Conservation (phyloP, 2,797 vertebrate genomes). For the Siniperca scherzeri region DNA sequence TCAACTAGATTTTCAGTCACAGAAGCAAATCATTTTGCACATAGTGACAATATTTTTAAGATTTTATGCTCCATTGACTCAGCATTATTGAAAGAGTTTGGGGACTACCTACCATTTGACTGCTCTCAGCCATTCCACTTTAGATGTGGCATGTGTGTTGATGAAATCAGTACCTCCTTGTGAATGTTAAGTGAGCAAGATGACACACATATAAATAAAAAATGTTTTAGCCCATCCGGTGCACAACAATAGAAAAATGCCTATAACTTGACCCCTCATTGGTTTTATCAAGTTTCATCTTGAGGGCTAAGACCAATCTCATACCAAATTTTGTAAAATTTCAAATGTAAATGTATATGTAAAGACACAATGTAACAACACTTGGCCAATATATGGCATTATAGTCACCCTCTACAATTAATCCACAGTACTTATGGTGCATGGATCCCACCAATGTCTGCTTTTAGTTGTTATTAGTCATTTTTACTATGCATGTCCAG, state of each 20-base stretch:
- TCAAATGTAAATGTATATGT: background rate
- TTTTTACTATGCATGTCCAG: background rate
- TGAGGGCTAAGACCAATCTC: slow-evolving; percentile 1
- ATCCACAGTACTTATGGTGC: background rate
- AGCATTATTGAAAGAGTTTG: background rate
- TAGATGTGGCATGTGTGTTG: background rate
- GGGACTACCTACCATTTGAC: background rate
- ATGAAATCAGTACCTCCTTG: background rate
- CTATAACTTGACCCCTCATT: background rate
- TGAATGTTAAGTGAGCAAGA: background rate
- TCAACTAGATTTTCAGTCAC: background rate
- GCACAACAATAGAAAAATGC: background rate
- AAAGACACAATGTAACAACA: background rate
- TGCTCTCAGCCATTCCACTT: background rate
- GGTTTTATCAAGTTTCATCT: background rate
- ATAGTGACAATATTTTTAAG: too few relatives aligned
- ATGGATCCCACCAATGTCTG: background rate
- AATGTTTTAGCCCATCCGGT: background rate
- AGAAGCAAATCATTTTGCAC: background rate
- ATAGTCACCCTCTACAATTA: background rate
- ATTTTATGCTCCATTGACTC: background rate
- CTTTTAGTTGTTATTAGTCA: background rate
- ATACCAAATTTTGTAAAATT: slow-evolving; percentile 5
- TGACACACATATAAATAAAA: background rate
- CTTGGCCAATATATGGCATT: background rate